Evolutionary conservation across 1,140 invertebrate genomes (phyloP).

Genomic region (Octopus sinensis): DNA sequence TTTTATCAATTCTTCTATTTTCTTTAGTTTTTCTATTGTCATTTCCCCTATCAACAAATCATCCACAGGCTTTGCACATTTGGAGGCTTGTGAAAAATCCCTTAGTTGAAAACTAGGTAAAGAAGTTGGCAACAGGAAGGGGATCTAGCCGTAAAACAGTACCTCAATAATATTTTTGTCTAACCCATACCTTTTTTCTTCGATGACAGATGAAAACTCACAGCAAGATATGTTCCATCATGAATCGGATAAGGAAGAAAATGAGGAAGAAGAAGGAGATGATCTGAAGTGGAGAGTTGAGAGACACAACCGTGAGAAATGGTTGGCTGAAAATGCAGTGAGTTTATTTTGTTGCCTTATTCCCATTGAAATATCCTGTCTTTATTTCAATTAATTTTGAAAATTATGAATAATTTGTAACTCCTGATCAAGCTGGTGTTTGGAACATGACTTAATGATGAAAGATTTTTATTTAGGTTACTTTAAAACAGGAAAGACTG

Average conservation of each 20-base stretch:
- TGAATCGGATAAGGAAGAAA: constrained; percentile 59
- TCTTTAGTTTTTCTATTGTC: background rate
- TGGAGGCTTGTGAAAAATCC: too few species aligned
- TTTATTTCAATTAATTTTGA: too few species aligned
- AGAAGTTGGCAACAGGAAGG: background rate
- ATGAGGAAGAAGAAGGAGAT: constrained; percentile 68
- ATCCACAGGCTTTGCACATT: too few species aligned
- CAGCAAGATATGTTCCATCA: constrained; percentile 50
- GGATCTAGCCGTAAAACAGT: background rate
- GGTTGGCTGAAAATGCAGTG: constrained; percentile 52
- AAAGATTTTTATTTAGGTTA: too few species aligned
- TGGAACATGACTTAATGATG: too few species aligned
- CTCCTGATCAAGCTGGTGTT: too few species aligned
- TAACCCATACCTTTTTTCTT: background rate
- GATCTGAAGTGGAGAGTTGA: constrained; percentile 64
- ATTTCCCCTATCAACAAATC: too few species aligned
- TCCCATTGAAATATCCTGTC: too few species aligned
- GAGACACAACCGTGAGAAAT: constrained; percentile 54
- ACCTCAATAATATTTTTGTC: background rate
- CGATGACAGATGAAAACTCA: constrained; percentile 39
- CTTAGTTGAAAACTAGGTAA: background rate
- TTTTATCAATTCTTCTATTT: background rate
- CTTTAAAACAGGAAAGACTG: too few species aligned
- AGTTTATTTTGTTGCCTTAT: background rate
- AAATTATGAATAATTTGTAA: too few species aligned